These are phyloP conservation scores for Pipra filicauda DNA, from an alignment of 2,113 vertebrate species.

Conservation along the genomic window DNA sequence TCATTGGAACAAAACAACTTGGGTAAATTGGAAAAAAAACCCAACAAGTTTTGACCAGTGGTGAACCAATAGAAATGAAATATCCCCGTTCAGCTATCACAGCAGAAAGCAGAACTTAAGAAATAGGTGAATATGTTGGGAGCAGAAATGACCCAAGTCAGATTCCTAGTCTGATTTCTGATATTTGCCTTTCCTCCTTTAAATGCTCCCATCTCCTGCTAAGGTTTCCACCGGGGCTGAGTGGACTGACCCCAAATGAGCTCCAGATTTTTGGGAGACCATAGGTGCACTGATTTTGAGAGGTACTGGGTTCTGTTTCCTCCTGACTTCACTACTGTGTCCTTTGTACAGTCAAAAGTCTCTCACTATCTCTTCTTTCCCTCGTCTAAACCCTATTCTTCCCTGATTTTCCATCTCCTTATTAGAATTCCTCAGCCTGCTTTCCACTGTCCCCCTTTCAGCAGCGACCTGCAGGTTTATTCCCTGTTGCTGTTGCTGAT, in stretches of 20 bases:
- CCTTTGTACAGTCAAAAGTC: background rate
- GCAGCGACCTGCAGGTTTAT: background rate
- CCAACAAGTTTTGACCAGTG: background rate
- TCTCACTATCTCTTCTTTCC: background rate
- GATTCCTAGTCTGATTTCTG: background rate
- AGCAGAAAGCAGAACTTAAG: background rate
- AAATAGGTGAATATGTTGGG: background rate
- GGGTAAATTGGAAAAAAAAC: background rate
- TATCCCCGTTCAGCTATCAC: background rate
- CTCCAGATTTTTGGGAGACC: background rate
- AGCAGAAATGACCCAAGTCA: background rate
- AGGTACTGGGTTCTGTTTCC: background rate
- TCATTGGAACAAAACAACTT: background rate
- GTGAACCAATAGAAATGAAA: background rate
- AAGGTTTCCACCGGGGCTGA: background rate
- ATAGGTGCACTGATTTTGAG: background rate
- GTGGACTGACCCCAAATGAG: background rate
- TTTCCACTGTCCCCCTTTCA: rapidly evolving
- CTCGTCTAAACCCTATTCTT: background rate
- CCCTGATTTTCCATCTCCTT: background rate
- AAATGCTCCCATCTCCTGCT: background rate
- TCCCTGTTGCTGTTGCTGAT: no score
- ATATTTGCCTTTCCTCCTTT: background rate
- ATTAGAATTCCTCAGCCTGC: background rate
- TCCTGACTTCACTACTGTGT: background rate